phyloP scores from a whole-genome alignment of 2,888 invertebrate genomes.

The Amiota mariae region DNA sequence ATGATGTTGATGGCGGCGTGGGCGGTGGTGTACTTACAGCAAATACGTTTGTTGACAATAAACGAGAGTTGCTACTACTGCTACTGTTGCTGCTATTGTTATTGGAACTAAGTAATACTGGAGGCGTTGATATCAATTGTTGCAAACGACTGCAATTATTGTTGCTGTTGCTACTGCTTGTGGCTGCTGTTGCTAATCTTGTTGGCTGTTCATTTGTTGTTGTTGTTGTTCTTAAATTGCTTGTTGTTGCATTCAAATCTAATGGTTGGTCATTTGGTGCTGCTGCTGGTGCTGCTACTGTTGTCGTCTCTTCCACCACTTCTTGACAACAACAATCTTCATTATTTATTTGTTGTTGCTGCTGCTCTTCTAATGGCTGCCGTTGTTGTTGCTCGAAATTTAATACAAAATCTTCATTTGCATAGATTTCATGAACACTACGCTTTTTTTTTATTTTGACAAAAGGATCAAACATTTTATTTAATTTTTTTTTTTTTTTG shows the following conservation, averaged over 20 bases:
- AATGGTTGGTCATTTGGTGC: slow-evolving; percentile 28
- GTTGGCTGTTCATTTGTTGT: slow-evolving; percentile 34
- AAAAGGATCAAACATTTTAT: slow-evolving; percentile 73
- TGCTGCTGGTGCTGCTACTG: slow-evolving; percentile 37
- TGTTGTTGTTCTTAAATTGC: slow-evolving; percentile 36
- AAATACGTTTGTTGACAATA: slow-evolving; percentile 16
- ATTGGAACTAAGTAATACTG: slow-evolving; percentile 62
- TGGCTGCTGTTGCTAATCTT: slow-evolving; percentile 46
- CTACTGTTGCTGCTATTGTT: slow-evolving; percentile 48
- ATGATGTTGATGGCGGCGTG: slow-evolving; percentile 37
- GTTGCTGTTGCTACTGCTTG: slow-evolving; percentile 57
- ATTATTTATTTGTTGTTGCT: slow-evolving; percentile 23
- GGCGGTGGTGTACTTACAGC: slow-evolving; percentile 44
- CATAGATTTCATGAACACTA: slow-evolving; percentile 62
- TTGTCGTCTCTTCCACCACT: slow-evolving; percentile 46
- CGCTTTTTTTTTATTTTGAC: slow-evolving; percentile 73
- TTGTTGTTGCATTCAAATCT: slow-evolving; percentile 3
- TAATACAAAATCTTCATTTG: slow-evolving; percentile 55
- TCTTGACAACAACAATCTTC: slow-evolving; percentile 64
- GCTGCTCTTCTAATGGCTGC: slow-evolving; percentile 47
- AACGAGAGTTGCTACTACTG: slow-evolving; percentile 37
- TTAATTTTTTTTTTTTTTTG: slow-evolving; percentile 38
- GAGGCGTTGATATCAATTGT: slow-evolving; percentile 70
- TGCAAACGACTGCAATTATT: slow-evolving; percentile 69
- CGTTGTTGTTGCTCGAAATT: slow-evolving; percentile 62